Base-by-base conservation (phyloP, 2,888 invertebrate genomes). In the Himalopsyche anomala region DNA sequence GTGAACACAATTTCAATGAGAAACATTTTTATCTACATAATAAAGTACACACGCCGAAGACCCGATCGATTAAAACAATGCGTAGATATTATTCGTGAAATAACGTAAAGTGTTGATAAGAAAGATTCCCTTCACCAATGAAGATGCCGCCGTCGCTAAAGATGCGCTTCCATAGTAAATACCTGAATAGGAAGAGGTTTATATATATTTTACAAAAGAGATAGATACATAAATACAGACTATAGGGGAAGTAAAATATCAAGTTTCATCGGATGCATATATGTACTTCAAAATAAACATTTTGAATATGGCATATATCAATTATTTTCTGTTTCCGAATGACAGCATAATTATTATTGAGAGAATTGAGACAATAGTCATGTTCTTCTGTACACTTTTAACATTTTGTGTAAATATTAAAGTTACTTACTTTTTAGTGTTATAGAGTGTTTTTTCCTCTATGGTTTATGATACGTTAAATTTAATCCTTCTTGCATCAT, bases 141-240 rank as follows among this genome's bases (percentile, higher is more conserved):
- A 79, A 69, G 84, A 55, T 81, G 85, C 54, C 15, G 87, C 51
- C 12, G 85, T 83, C 40, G 80, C 79, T 56, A 81, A 82, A 51
- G 87, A 82, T 51, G 83, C 84, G 81, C 84, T 62, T 85, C 86
- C 87, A 85, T 82, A 85, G 88, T 83, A 87, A 56, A 55, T 80
- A 88, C 88, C 88, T 88, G 86, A 80, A 88, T 88, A 87, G 87
- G 87, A 86, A 83, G 84, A 88, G 81, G 38, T 86, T 54, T 40
- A 87, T 83, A 55, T 84, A 87, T 87, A 85, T 80, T 79, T 85
- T 83, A 55, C 56, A 87, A 83, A 83, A 81, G 84, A 86, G 81
- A 86, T 80, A 84, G 55, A 56, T 84, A 84, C 80, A 84, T 84
- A 84, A 40, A 74, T 74, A 69, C 69, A 74, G 36, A 74, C 38